Evolutionary conservation across 2,113 vertebrate genomes (phyloP).

Genomic region (Arizona elegans): DNA sequence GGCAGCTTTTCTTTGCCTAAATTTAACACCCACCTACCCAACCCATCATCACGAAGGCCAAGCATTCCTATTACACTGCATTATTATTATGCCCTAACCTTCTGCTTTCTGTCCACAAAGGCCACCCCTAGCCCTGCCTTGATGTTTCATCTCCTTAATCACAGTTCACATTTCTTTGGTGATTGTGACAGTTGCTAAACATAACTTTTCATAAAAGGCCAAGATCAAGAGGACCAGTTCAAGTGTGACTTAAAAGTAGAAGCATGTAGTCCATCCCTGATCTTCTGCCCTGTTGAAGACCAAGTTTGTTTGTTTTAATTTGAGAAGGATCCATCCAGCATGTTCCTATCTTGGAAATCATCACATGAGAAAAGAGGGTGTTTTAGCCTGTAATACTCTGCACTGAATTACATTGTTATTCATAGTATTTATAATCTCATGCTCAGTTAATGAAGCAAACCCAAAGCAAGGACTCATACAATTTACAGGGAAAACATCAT

Average conservation of each 20-base stretch:
- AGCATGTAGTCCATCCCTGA: background rate
- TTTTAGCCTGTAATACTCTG: background rate
- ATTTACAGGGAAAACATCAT: background rate
- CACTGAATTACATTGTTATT: background rate
- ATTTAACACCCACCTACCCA: background rate
- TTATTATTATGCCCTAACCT: background rate
- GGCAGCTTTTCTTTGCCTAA: background rate
- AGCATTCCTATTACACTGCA: background rate
- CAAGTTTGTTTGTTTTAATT: background rate
- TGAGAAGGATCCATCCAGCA: background rate
- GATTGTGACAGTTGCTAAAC: background rate
- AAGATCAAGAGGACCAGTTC: background rate
- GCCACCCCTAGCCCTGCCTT: background rate
- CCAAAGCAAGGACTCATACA: background rate
- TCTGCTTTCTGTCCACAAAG: background rate
- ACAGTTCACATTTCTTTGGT: background rate
- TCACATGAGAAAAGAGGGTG: background rate
- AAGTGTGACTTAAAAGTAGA: background rate
- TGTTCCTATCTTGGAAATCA: background rate
- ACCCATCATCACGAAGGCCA: background rate
- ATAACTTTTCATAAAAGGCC: background rate
- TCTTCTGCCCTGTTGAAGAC: background rate
- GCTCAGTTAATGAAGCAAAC: background rate
- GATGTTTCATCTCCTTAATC: background rate
- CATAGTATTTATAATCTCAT: background rate